Evolutionary conservation across 2,888 invertebrate genomes (phyloP).

Genomic region (Leptinotarsa rubiginosa): DNA sequence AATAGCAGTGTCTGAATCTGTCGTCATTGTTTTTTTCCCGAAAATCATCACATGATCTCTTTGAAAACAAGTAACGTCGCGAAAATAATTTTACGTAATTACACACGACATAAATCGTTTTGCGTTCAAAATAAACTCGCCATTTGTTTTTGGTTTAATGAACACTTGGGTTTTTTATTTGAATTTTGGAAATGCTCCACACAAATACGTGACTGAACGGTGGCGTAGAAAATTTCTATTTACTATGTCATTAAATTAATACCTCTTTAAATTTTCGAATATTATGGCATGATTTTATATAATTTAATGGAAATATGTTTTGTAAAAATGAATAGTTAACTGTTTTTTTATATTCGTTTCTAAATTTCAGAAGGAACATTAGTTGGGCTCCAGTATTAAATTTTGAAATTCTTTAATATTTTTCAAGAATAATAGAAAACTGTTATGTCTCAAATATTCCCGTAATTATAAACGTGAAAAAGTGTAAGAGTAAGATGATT

Average conservation of each 20-base stretch:
- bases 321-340: no score
- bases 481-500: no score
- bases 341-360: no score
- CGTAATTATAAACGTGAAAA: no score
- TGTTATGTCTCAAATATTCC: no score
- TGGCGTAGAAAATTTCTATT: conserved; percentile 1
- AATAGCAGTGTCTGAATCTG: conserved; percentile 13
- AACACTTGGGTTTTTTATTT: not conserved
- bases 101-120: conserved; percentile 25
- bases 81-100: conserved; percentile 26
- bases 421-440: no score
- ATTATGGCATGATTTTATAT: no score
- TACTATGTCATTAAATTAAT: conserved; percentile 6
- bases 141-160: conserved; percentile 17
- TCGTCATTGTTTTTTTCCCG: conserved; percentile 24
- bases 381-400: no score
- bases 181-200: conserved; percentile 10
- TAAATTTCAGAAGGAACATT: no score
- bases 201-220: not conserved
- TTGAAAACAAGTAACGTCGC: conserved; percentile 13
- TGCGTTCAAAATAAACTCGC: conserved; percentile 28
- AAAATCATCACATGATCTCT: conserved; percentile 26
- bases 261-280: no score
- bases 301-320: no score
- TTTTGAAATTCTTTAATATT: no score